Percentiles rank a stretch among this genome's conserved stretches.
phyloP scores from a whole-genome alignment of 2,797 vertebrate species.

The Clamator glandarius region DNA sequence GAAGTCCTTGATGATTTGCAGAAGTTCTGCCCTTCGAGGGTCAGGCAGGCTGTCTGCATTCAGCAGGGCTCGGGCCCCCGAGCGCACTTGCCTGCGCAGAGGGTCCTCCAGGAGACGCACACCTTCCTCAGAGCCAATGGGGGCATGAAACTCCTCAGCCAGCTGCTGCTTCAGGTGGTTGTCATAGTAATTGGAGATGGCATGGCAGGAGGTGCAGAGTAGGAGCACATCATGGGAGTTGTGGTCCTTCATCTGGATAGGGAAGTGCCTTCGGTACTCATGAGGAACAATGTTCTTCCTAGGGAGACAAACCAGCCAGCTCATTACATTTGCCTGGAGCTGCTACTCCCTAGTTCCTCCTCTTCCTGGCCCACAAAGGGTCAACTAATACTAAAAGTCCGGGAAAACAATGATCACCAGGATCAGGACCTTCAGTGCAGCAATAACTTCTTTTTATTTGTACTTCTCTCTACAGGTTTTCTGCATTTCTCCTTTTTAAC shows the following conservation, averaged over 20 bases:
- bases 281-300: slow-evolving; percentile 98
- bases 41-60: slow-evolving; percentile 85
- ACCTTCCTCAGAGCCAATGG: slow-evolving; percentile 92
- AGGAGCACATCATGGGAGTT: slow-evolving; percentile 97
- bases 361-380: neutral
- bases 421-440: neutral
- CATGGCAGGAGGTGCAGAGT: slow-evolving; percentile 94
- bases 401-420: neutral
- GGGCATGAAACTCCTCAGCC: slow-evolving; percentile 88
- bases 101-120: slow-evolving; percentile 89
- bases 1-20: slow-evolving; percentile 81
- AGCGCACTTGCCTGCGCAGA: slow-evolving; percentile 89
- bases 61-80: slow-evolving; percentile 90
- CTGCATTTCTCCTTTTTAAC: neutral
- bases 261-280: slow-evolving; percentile 95
- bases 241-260: slow-evolving; percentile 97
- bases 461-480: neutral
- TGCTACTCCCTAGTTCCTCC: neutral
- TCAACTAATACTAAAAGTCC: neutral
- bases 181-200: slow-evolving; percentile 92
- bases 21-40: slow-evolving; percentile 84
- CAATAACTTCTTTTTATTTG: neutral
- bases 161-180: slow-evolving; percentile 91
- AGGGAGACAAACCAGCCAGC: neutral
- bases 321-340: neutral